These are phyloP conservation scores for Hylia prasina DNA, from an alignment of 2,113 vertebrate species.

Conservation along the genomic window DNA sequence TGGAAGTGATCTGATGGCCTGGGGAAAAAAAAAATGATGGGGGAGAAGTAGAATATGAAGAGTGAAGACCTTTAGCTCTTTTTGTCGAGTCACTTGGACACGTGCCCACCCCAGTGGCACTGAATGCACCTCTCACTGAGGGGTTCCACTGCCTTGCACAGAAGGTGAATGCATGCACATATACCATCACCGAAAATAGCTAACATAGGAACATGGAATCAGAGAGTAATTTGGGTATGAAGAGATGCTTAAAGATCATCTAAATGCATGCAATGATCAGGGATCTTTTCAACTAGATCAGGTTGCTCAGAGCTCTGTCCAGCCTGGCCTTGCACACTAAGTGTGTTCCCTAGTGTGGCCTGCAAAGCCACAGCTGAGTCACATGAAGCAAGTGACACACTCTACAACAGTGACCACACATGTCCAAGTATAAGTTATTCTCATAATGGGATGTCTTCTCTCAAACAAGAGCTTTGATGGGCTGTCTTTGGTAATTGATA, in stretches of 20 bases:
- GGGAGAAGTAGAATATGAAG: not conserved
- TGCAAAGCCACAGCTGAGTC: not conserved
- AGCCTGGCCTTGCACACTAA: not conserved
- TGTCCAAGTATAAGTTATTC: not conserved
- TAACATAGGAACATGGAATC: not conserved
- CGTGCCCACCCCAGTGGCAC: accelerated
- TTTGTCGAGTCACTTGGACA: not conserved
- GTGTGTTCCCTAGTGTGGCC: not conserved
- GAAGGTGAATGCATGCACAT: not conserved
- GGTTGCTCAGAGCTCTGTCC: not conserved
- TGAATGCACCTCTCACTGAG: not conserved
- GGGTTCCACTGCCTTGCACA: not conserved
- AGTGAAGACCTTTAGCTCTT: not conserved
- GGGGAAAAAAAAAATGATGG: not conserved
- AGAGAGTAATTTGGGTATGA: not conserved
- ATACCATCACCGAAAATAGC: accelerated
- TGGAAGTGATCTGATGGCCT: not conserved
- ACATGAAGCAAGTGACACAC: not conserved
- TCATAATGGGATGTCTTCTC: not conserved
- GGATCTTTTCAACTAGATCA: not conserved
- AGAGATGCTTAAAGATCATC: not conserved
- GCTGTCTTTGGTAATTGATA: not conserved
- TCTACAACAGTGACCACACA: not conserved
- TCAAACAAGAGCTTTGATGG: not conserved
- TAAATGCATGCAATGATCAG: accelerated